Conservation (phyloP, 1,140 invertebrate genomes). For the Homarus americanus region DNA sequence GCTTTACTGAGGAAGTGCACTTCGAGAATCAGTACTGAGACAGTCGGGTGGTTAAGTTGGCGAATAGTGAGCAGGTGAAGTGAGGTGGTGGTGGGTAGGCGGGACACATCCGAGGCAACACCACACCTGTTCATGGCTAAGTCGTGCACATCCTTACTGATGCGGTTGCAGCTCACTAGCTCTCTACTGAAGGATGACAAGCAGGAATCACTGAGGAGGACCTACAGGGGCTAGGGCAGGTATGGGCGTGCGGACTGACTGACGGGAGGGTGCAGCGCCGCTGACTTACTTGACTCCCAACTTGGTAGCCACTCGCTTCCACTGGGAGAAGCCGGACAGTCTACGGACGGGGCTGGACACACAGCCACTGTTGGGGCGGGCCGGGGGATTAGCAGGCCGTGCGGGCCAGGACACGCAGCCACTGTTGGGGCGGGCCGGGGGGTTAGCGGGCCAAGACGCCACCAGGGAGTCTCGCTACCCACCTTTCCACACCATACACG, state of each 20-base stretch:
- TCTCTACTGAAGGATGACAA: conserved; percentile 49
- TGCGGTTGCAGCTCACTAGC: conserved; percentile 42
- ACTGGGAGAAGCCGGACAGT: conserved; percentile 87
- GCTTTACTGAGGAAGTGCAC: too few species aligned
- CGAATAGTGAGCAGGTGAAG: background rate
- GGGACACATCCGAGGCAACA: background rate
- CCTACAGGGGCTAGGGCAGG: conserved; percentile 36
- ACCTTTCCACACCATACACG: conserved; percentile 24
- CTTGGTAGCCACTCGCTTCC: conserved; percentile 93
- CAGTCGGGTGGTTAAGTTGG: background rate
- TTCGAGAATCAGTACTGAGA: too few species aligned
- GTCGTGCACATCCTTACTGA: conserved; percentile 28
- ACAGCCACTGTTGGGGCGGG: conserved; percentile 69
- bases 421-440: conserved; percentile 63
- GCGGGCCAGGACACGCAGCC: conserved; percentile 66
- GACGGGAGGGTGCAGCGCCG: conserved; percentile 48
- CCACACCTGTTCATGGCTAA: background rate
- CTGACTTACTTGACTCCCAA: conserved; percentile 94
- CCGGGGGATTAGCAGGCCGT: conserved; percentile 66
- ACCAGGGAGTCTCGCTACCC: conserved; percentile 50
- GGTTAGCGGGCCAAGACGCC: conserved; percentile 47
- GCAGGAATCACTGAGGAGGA: conserved; percentile 48
- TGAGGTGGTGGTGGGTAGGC: background rate
- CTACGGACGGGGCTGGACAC: conserved; percentile 74
- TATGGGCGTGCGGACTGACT: conserved; percentile 25